Conservation (phyloP, 2,888 invertebrate species). For the Pimpla rufipes region DNA sequence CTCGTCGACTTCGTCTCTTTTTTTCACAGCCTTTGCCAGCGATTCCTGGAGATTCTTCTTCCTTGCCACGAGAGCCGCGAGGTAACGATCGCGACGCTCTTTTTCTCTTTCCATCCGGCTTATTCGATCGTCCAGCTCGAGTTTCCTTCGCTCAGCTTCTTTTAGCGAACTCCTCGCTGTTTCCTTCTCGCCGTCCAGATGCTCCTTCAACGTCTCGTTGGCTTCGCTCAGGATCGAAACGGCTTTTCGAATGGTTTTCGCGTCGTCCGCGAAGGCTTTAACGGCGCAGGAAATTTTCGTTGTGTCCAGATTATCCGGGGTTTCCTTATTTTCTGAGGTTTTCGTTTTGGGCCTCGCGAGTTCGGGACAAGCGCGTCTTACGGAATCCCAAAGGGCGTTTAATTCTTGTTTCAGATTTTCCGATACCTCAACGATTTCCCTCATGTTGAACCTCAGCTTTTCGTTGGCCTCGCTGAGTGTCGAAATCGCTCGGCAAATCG, state of each 20-base stretch:
- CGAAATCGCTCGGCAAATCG: neutral
- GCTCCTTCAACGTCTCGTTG: conserved; percentile 67
- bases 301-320: neutral
- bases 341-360: conserved; percentile 37
- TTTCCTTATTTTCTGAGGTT: conserved; percentile 6
- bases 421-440: conserved; percentile 59
- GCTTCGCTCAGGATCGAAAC: conserved; percentile 61
- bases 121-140: conserved; percentile 63
- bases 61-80: conserved; percentile 55
- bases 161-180: conserved; percentile 43
- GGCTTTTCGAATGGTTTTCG: conserved; percentile 44
- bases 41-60: conserved; percentile 68
- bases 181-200: conserved; percentile 66
- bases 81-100: conserved; percentile 51
- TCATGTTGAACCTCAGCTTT: conserved; percentile 58
- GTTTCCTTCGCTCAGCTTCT: conserved; percentile 62
- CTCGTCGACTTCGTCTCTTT: conserved; percentile 68
- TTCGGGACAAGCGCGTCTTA: conserved; percentile 48
- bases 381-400: conserved; percentile 49
- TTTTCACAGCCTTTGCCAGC: conserved; percentile 58
- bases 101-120: conserved; percentile 58
- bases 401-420: conserved; percentile 67
- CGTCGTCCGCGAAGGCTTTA: conserved; percentile 64
- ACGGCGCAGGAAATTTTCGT: conserved; percentile 37
- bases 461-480: conserved; percentile 49